Conservation (phyloP, 2,888 invertebrate species). For the Tribolium freemani region DNA sequence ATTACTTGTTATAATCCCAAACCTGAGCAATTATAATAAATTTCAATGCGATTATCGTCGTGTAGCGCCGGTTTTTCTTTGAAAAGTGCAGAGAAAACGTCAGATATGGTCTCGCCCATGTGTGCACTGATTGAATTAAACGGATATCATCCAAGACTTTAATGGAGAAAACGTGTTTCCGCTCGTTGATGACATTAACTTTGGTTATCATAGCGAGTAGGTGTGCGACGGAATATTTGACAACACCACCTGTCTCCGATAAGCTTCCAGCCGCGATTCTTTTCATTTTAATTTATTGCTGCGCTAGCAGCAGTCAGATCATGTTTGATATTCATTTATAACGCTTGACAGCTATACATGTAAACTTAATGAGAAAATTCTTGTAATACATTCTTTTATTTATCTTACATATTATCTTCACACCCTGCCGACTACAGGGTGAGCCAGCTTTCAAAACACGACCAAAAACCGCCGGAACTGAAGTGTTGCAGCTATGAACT, state of each 20-base stretch:
- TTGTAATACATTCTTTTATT: conserved; percentile 41
- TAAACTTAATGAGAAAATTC: conserved; percentile 43
- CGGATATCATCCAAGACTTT: conserved; percentile 47
- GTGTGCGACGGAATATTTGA: conserved; percentile 47
- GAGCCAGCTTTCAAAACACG: too few species aligned
- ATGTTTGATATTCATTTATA: conserved; percentile 45
- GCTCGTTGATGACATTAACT: conserved; percentile 50
- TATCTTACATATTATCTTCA: conserved; percentile 29
- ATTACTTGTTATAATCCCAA: neutral
- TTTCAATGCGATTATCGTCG: conserved; percentile 7
- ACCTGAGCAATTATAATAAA: conserved; percentile 31
- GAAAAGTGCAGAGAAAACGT: conserved; percentile 11
- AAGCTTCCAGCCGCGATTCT: conserved; percentile 46
- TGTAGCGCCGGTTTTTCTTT: neutral
- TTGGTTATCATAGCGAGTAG: conserved; percentile 47
- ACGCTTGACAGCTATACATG: conserved; percentile 39
- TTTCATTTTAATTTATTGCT: conserved; percentile 46
- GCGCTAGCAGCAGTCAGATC: conserved; percentile 46
- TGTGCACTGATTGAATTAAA: conserved; percentile 49
- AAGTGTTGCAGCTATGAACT: too few species aligned
- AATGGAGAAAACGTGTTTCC: conserved; percentile 54
- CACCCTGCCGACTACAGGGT: conserved; percentile 2
- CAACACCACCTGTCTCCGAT: conserved; percentile 46
- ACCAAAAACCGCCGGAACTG: too few species aligned
- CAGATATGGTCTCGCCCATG: conserved; percentile 36